Base-by-base conservation (phyloP, 2,797 vertebrate genomes). In the Anisognathus igniventris region DNA sequence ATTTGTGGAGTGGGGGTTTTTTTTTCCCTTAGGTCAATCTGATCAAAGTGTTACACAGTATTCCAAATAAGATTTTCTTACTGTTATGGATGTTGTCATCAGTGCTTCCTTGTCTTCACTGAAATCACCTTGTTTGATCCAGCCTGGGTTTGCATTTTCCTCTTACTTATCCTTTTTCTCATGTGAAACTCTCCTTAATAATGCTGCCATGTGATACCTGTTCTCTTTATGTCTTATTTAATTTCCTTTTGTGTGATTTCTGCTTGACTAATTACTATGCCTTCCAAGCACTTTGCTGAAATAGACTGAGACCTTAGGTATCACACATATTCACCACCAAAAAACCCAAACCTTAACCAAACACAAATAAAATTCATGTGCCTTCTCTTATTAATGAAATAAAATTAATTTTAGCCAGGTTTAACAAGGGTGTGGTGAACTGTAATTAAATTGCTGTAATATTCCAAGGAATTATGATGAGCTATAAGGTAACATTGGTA, bases 191-290 rank as follows among this genome's bases (percentile, higher is more conserved):
- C 3, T 85, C 35, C 30, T 75, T 54, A 79, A 39, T 45, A 64
- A 25, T 42, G 31, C 40, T 87, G 53, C 15, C 53, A 17, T 30
- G 51, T 82, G 47, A 31, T 77, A 78, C 21, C 62, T 56, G 8
- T 56, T 87, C 74, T 67, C 24, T 30, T 90, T 92, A 9, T 79
- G 14, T 88, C 53, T 72, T 62, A 53, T 79, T 92, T 86, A 39
- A 81, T 92, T 86, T 84, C 58, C 20, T 56, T 83, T 78, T 58
- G 45, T 70, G 35, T 37, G 70, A 53, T 81, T 90, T 81, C 51
- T 84, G 27, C 68, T 83, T 54, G 19, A 47, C 23, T 78, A 84
- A 73, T 94, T 86, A 53, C 39, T 42, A 7, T 48, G 14, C 27
- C 35, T 94, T 92, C 86, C 73, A 76, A 90, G 22, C 13, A 78